Evolutionary conservation across 2,888 invertebrate genomes (phyloP), one percentile per base, ranked within the genome.

Genomic region (Trilocha varians): DNA sequence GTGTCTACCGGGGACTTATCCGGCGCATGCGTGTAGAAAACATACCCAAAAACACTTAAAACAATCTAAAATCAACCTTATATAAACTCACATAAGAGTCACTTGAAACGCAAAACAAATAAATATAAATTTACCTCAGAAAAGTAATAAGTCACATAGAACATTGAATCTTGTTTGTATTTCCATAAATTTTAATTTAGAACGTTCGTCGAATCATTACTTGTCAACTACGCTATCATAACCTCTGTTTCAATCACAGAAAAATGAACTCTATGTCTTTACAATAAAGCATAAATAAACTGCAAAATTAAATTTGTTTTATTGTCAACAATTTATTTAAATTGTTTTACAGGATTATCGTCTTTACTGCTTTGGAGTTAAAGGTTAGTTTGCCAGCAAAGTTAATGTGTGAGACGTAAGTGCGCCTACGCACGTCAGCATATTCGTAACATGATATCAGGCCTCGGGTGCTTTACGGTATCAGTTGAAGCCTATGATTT

Each of bases 361-460:
- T 6, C 25, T 5, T 25, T 25, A 25, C 11, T 25, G 8, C 8
- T 5, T 25, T 6, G 8, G 25, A 2, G 3, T 38, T 16, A 8
- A 11, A 11, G 14, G 13, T 1, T 9, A 13, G 9, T 33, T 8
- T 33, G 11, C 6, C 39, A 44, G 2, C 11, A 25, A 11, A 44
- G 40, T 33, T 45, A 40, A 49, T 49, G 40, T 41, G 35, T 39
- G 13, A 37, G 37, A 49, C 25, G 11, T 25, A 52, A 55, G 25
- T 62, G 69, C 72, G 69, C 73, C 71, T 66, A 77, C 76, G 75
- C 77, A 70, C 68, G 75, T 77, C 78, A 75, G 62, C 69, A 60
- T 65, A 65, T 69, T 65, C 64, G 67, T 67, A 75, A 65, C 62
- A 63, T 59, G 68, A 70, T 70, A 61, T 66, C 65, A 59, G 55